phyloP scores from a whole-genome alignment of 2,113 vertebrate species.

The Nibea coibor region DNA sequence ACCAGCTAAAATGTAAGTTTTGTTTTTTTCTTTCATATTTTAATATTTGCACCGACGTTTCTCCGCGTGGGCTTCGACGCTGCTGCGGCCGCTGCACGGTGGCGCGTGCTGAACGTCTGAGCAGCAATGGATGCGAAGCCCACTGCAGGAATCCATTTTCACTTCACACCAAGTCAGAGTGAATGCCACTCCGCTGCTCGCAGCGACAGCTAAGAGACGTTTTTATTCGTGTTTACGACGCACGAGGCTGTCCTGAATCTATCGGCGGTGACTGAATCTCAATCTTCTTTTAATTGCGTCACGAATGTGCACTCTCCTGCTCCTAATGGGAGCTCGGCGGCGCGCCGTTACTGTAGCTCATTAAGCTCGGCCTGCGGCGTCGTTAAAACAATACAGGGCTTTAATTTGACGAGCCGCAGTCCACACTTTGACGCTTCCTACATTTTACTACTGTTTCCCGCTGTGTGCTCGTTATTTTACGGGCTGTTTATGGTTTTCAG shows the following conservation, averaged over 20 bases:
- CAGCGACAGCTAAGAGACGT: rapidly evolving
- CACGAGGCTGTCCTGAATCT: background rate
- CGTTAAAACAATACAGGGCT: background rate
- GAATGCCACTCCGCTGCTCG: background rate
- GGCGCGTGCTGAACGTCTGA: constrained; percentile 2
- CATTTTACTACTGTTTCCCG: background rate
- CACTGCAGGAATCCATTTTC: constrained; percentile 1
- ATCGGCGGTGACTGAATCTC: background rate
- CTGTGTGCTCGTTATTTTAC: too few relatives aligned
- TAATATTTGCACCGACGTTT: background rate
- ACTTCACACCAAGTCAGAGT: background rate
- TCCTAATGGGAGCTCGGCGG: background rate
- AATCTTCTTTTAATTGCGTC: too few relatives aligned
- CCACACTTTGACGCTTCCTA: rapidly evolving
- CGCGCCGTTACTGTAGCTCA: background rate
- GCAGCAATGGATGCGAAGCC: constrained; percentile 48
- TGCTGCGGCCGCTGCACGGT: background rate
- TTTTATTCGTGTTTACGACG: too few relatives aligned
- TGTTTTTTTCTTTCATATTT: too few relatives aligned
- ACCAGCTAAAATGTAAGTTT: constrained; percentile 3
- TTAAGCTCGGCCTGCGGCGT: background rate
- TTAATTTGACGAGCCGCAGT: background rate
- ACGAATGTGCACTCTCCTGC: too few relatives aligned
- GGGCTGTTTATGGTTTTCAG: background rate
- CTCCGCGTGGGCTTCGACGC: too few relatives aligned